Percentiles rank a stretch among this genome's conserved stretches.
These are phyloP conservation scores for Peromyscus attwateri DNA, from an alignment of 2,797 vertebrate species.

Conservation along the genomic window DNA sequence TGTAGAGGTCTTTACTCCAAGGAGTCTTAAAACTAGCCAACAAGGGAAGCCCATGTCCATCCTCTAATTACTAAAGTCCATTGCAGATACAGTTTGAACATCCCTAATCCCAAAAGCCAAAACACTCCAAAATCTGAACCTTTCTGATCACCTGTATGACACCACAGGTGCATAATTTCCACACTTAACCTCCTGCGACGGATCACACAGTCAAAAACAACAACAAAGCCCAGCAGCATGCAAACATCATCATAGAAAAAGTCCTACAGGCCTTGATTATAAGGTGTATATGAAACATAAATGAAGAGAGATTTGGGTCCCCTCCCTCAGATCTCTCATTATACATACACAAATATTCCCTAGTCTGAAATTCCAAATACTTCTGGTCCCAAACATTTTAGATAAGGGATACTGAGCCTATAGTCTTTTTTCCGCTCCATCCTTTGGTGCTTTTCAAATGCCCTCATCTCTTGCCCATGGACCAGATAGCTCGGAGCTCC, in stretches of 20 bases:
- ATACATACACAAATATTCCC: background rate
- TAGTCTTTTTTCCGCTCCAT: conserved; percentile 30
- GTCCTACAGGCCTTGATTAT: background rate
- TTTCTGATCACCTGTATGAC: background rate
- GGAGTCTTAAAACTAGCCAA: background rate
- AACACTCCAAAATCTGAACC: background rate
- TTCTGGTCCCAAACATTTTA: background rate
- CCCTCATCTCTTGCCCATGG: background rate
- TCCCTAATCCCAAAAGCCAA: background rate
- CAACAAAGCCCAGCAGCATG: background rate
- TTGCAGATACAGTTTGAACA: background rate
- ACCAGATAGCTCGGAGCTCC: background rate
- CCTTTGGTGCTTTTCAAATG: background rate
- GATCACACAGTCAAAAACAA: background rate
- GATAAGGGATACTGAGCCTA: background rate
- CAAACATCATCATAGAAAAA: background rate
- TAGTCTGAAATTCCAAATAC: background rate
- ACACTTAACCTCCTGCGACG: background rate
- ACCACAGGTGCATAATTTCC: background rate
- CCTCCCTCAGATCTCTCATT: background rate
- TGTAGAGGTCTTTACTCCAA: background rate
- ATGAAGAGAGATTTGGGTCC: background rate
- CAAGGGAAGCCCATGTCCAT: background rate
- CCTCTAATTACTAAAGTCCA: background rate
- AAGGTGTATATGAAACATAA: background rate